phyloP scores from a whole-genome alignment of 2,797 vertebrate species.

The Bovichtus diacanthus region DNA sequence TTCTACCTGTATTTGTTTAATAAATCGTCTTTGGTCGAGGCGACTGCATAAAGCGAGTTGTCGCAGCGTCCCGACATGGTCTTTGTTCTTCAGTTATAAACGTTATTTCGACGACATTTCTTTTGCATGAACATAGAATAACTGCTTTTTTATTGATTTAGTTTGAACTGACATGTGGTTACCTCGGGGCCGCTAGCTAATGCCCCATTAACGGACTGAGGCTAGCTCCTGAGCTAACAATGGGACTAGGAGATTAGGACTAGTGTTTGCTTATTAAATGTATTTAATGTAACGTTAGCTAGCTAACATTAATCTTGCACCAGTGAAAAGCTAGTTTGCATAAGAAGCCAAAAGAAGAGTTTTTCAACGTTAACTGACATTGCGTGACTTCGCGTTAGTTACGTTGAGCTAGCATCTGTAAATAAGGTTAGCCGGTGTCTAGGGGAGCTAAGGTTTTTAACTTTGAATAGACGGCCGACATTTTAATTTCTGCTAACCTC shows the following conservation, averaged over 20 bases:
- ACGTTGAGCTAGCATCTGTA: not conserved
- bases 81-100: constrained; percentile 47
- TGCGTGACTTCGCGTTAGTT: not conserved
- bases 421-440: constrained; percentile 18
- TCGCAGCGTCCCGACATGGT: constrained; percentile 32
- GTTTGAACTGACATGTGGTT: constrained; percentile 18
- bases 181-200: not conserved
- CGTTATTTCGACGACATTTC: not conserved
- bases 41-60: constrained; percentile 41
- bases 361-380: not conserved
- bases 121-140: not conserved
- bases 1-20: constrained; percentile 23
- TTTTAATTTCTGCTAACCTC: constrained; percentile 51
- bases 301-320: not conserved
- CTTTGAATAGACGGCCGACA: constrained; percentile 56
- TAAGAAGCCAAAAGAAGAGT: accelerated
- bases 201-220: constrained; percentile 4
- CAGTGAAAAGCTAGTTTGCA: too few species aligned
- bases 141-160: not conserved
- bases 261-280: constrained; percentile 21
- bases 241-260: constrained; percentile 67
- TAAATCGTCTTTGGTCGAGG: constrained; percentile 50
- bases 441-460: constrained; percentile 45
- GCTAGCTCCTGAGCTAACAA: constrained; percentile 79
- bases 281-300: not conserved